These are phyloP conservation scores for Leptosomus discolor DNA, from an alignment of 2,113 vertebrate genomes.

Conservation along the genomic window DNA sequence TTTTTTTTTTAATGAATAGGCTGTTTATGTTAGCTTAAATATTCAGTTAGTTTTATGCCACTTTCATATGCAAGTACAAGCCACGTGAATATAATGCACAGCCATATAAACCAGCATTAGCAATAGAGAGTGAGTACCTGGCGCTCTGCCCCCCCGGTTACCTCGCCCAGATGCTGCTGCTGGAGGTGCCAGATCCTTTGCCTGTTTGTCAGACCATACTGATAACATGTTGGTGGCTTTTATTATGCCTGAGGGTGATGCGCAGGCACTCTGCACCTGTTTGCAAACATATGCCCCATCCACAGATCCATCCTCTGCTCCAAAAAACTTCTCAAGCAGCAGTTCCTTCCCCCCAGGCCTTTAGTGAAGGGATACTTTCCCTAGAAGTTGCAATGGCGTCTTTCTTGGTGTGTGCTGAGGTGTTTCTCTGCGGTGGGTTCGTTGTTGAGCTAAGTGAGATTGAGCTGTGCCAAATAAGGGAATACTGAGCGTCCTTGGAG, in stretches of 20 bases:
- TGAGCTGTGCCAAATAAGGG: background rate
- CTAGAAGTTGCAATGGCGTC: background rate
- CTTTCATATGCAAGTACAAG: background rate
- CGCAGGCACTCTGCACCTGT: background rate
- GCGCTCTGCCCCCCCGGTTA: background rate
- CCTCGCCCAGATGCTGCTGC: background rate
- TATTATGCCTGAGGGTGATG: background rate
- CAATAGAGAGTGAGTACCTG: background rate
- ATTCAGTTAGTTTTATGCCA: background rate
- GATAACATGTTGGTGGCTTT: background rate
- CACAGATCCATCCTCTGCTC: background rate
- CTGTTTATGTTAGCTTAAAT: background rate
- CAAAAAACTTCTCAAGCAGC: background rate
- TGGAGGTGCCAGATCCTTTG: background rate
- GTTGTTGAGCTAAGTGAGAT: background rate
- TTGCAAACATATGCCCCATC: background rate
- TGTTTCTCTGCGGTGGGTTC: background rate
- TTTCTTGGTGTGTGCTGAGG: background rate
- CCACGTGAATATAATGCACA: background rate
- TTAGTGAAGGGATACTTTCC: background rate
- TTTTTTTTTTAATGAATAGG: background rate
- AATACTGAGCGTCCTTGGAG: background rate
- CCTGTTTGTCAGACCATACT: background rate
- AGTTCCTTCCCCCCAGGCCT: background rate
- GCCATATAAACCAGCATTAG: background rate